Base-by-base conservation (phyloP, 1,140 invertebrate genomes). In the Philaenus spumarius region DNA sequence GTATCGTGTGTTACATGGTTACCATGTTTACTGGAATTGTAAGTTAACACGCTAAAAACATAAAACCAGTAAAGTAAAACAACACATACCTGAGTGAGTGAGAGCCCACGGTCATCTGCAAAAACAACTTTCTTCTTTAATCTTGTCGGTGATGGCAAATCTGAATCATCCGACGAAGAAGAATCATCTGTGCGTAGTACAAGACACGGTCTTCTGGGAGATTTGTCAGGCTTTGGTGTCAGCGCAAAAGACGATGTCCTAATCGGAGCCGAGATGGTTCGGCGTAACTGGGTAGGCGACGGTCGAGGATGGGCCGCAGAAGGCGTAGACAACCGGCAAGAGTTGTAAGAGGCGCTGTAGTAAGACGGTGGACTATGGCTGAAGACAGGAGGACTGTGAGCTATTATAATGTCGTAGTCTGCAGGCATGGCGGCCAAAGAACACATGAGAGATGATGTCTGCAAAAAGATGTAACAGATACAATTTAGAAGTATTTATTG, bases 111-210 rank as follows among this genome's bases (percentile, higher is more conserved):
- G 67, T 93, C 91, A 68, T 97, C 95, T 0, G 95, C 95, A 71
- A 97, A 97, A 1, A 94, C 90, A 1, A 97, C 94, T 60, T 80
- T 82, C 72, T 96, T 96, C 68, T 91, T 92, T 45, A 70, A 69
- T 56, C 73, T 73, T 4, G 73, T 77, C 4, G 75, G 75, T 53
- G 72, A 75, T 35, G 66, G 60, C 6, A 70, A 70, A 48, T 72
- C 71, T 48, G 68, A 64, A 35, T 69, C 67, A 37, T 63, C 62
- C 1, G 59, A 56, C 22, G 51, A 43, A 2, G 40, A 26, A 14
- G 53, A 57, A 15, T 71, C 69, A 5, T 71, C 69, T 1, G 70
- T 61, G 4, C 75, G 63, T 1, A 73, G 67, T 1, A 79, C 74
- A 5, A 78, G 63, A 57, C 74, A 76, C 0, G 76, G 76, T 48